phyloP scores from a whole-genome alignment of 2,797 vertebrate genomes.

The Manis javanica region DNA sequence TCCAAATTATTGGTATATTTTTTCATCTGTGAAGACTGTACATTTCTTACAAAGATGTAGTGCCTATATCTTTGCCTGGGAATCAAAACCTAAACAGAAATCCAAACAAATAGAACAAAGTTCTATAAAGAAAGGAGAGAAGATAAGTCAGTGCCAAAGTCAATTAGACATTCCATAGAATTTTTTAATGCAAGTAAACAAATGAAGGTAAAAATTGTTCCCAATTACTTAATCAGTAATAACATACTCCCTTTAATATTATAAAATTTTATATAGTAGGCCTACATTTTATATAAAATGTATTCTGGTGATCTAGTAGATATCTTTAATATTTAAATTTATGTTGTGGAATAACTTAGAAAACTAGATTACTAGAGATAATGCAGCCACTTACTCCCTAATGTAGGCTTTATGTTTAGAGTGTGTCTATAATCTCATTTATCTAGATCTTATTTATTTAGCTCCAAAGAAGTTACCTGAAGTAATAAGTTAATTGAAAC shows the following conservation, averaged over 20 bases:
- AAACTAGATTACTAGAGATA: neutral
- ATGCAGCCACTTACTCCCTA: neutral
- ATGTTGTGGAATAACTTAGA: neutral
- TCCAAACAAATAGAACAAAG: neutral
- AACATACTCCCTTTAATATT: constrained; percentile 3
- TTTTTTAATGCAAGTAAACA: neutral
- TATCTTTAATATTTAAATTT: constrained; percentile 49
- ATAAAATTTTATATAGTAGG: neutral
- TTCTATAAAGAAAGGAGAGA: neutral
- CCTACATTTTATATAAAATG: constrained; percentile 31
- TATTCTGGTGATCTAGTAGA: neutral
- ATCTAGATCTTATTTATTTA: neutral
- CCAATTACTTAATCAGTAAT: neutral
- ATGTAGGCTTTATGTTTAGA: neutral
- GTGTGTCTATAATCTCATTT: neutral
- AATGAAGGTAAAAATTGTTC: neutral
- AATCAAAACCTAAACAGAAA: constrained; percentile 44
- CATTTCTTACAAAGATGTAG: no score
- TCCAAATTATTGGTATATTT: neutral
- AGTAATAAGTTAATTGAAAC: neutral
- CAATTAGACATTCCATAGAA: neutral
- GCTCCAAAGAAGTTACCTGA: neutral
- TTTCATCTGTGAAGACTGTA: neutral
- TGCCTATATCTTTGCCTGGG: neutral
- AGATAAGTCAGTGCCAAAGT: neutral